Base-by-base conservation (phyloP, 2,888 invertebrate species). In the Conus canariensis region DNA sequence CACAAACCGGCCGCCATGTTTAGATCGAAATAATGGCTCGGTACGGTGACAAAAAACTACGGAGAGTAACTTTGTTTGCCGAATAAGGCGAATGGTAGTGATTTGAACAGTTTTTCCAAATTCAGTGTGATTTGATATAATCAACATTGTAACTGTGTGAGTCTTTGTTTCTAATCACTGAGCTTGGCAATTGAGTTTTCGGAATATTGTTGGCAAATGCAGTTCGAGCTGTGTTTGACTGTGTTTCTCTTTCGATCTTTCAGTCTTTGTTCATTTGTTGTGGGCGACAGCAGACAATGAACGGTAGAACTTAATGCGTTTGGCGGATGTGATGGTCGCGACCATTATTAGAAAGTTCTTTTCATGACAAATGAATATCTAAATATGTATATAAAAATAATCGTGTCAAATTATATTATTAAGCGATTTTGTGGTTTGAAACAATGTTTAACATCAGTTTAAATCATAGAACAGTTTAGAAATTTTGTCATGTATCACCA, bases 1-100 rank as follows among this genome's bases (percentile, higher is more conserved):
- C 77, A 77, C 77, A 77, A 77, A 77, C 16, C 77, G 5, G 77
- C 30, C 77, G 77, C 77, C 77, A 77, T 77, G 30, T 77, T 77
- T 77, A 22, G 30, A 77, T 77, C 25, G 16, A 77, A 77, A 77
- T 77, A 77, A 77, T 77, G 77, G 77, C 12, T 30, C 77, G 77
- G 77, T 30, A 30, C 30, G 3, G 77, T 77, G 30, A 77, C 30
- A 30, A 30, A 30, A 30, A 9, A n/a, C 82, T 30, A 56, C 58
- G 58, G 22, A 58, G 83, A 83, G 58, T 83, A 58, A n/a, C 7
- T 58, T 19, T 58, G 83, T 83, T 19, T 56, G 19, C 10, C 19
- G 6, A 9, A 58, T 56, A 6, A 10, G 58, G 58, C 7, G 58
- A 58, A 10, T 58, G 83, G 22, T 19, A 10, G 9, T 7, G 83